phyloP scores from a whole-genome alignment of 1,140 invertebrate species.

The Drosophila rhopaloa region DNA sequence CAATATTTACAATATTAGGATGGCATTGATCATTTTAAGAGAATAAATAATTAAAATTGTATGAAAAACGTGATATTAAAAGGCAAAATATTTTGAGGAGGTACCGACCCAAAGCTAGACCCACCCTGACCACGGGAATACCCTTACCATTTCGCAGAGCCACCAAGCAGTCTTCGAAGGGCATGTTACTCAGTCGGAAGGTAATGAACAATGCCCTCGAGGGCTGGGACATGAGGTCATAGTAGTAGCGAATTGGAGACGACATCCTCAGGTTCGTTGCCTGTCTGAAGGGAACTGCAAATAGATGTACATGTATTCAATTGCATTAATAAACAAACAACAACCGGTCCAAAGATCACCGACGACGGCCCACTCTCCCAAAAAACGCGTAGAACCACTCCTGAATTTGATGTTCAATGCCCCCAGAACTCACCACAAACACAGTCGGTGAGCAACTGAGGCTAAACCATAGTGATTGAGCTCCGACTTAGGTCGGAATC shows the following conservation, averaged over 20 bases:
- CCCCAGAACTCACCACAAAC: conserved; percentile 24
- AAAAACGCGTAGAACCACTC: neutral
- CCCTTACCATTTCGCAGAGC: conserved; percentile 87
- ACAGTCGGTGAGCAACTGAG: conserved; percentile 23
- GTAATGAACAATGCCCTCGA: conserved; percentile 90
- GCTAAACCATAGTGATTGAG: conserved; percentile 2
- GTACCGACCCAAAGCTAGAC: neutral
- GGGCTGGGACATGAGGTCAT: conserved; percentile 91
- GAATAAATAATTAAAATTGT: too few species aligned
- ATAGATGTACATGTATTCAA: neutral
- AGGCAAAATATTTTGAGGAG: too few species aligned
- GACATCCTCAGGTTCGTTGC: conserved; percentile 42
- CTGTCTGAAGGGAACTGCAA: conserved; percentile 35
- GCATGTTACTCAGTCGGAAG: conserved; percentile 87
- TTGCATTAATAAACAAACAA: conserved; percentile 1
- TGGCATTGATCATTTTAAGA: too few species aligned
- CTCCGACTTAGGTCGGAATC: conserved; percentile 19
- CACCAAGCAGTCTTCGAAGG: conserved; percentile 87
- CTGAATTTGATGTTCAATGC: neutral
- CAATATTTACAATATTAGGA: too few species aligned
- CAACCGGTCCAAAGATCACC: conserved; percentile 61
- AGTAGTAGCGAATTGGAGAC: conserved; percentile 87
- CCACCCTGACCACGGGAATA: neutral
- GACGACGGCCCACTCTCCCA: neutral
- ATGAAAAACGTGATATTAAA: too few species aligned